These are phyloP conservation scores for Ptilorrhoa leucosticta DNA, from an alignment of 2,113 vertebrate genomes.

Conservation along the genomic window DNA sequence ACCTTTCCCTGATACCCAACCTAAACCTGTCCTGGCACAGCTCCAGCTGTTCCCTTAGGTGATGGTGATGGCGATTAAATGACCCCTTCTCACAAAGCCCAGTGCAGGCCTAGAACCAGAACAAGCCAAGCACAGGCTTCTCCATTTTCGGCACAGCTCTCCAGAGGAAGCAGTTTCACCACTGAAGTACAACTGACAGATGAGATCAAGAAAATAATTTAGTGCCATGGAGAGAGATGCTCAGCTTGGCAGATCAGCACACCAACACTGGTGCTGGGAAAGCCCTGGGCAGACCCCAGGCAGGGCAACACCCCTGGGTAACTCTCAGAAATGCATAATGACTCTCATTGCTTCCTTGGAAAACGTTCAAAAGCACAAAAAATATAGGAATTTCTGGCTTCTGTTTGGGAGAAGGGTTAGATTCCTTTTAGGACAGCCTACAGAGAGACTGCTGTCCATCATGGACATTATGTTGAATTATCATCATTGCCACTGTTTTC, in stretches of 20 bases:
- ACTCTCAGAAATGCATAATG: background rate
- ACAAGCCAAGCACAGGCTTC: background rate
- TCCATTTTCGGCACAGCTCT: background rate
- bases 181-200: background rate
- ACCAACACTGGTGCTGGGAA: background rate
- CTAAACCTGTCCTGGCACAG: rapidly evolving
- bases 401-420: background rate
- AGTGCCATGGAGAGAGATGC: rapidly evolving
- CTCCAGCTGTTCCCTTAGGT: rapidly evolving
- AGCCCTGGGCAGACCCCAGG: background rate
- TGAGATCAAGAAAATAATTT: background rate
- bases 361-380: background rate
- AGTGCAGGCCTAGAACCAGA: background rate
- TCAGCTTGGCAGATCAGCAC: background rate
- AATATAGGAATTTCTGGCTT: background rate
- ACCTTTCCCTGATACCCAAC: rapidly evolving
- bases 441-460: background rate
- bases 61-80: background rate
- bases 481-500: rapidly evolving
- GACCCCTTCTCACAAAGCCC: background rate
- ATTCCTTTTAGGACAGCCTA: background rate
- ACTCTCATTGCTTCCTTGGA: background rate
- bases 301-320: background rate
- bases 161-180: background rate
- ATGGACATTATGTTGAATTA: rapidly evolving